Evolutionary conservation across 2,797 vertebrate genomes (phyloP), one percentile per base, ranked within the genome.

Genomic region (Schizopygopsis malacanthus): DNA sequence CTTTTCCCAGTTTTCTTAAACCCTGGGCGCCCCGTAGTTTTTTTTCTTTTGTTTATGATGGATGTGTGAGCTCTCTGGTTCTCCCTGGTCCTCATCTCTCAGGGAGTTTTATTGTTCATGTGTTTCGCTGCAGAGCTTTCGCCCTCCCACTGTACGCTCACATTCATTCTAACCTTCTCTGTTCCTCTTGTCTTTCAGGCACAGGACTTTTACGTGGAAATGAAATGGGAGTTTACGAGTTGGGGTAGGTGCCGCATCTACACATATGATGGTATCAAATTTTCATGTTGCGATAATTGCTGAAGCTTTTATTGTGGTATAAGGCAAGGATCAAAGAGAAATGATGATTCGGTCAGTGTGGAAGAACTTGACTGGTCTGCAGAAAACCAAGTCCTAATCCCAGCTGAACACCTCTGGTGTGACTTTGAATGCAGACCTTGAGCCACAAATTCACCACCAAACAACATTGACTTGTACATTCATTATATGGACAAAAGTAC

Each of bases 171-270:
- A 79, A 84, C 71, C 81, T 82, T 59, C 50, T 82, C 69, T 71
- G 39, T 47, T 2, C 47, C 20, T 4, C 76, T 41, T 84, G 54
- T 88, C 3, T 89, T 90, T 83, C 83, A 99, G 98, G 97, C 98
- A 15, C 97, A 98, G 93, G 98, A 99, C 91, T 99, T 99, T 95
- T 99, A 99, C 0, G 98, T 99, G 93, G 98, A 99, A 95, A 99
- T 99, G 98, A 99, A 99, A 91, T 99, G 98, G 98, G 98, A 99
- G 91, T 99, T 99, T 92, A 99, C 98, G 37, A 99, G 98, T 93
- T 99, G 98, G 98, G 98, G 98, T 99, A 94, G 95, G 97, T 96
- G 41, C 18, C 13, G 10, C 4, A 61, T 0, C 1, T 12, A 12
- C 0, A 0, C 11, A 61, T 61, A 25, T n/a, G 10, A 61, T 9